Base-by-base conservation (phyloP, 2,797 vertebrate genomes). In the Vespertilio murinus region DNA sequence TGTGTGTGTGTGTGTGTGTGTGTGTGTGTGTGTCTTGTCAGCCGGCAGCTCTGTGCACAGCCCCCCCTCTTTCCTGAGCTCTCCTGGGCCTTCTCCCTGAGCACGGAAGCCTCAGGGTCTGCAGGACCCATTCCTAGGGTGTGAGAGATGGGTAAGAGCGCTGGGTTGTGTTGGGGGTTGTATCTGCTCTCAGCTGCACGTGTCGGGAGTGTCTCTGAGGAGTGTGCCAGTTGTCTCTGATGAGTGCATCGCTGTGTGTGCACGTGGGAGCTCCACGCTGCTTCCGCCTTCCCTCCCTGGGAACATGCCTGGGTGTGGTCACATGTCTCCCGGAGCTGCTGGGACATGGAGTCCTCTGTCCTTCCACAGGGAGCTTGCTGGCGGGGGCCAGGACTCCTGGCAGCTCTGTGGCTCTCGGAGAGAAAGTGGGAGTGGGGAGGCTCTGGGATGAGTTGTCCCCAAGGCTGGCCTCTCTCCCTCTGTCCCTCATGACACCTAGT, bases 321-420 rank as follows among this genome's bases (percentile, higher is more conserved):
- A 91, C 89, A 79, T 74, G 88, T 95, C 87, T 94, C 88, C 45
- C 88, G 17, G 8, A 80, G 94, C 77, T 82, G 67, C 61, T 92
- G 93, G 95, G 94, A 95, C 93, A 23, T 25, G 25, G 87, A 93
- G 88, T 94, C 85, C 88, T 92, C 92, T 94, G 90, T 61, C 79
- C 84, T 94, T 88, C 94, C 81, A 93, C 82, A 88, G 91, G 92
- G 80, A 96, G 82, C 81, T 80, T 92, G 95, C 86, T 96, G 79
- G 95, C 90, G 49, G 40, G 59, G 49, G 82, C 92, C 92, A 78
- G 88, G 56, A 67, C 83, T 88, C 75, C 95, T 93, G 94, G 91
- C 87, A 74, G 80, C 47, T 71, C 91, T 64, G 49, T 52, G 91
- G 78, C 92, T 94, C 92, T 95, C 91, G 93, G 71, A 93, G 74